Conservation (phyloP, 37 sponge, comb jelly and placozoan species). For the Mnemiopsis leidyi region DNA sequence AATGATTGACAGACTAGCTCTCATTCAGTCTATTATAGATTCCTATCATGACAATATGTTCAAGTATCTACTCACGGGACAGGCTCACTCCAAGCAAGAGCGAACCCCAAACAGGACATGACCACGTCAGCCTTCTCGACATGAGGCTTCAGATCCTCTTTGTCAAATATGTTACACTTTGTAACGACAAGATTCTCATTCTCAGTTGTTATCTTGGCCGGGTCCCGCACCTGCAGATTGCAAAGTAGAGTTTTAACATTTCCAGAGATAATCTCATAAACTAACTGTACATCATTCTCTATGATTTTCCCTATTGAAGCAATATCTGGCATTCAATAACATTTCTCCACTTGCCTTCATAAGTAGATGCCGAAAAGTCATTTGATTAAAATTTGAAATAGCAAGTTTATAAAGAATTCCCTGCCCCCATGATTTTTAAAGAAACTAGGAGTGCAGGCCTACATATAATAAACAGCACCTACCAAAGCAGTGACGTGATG, state of each 20-base stretch:
- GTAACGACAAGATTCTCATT: constrained; percentile 26
- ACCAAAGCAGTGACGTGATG: constrained; percentile 37
- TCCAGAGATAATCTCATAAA: too few relatives aligned
- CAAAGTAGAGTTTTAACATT: too few relatives aligned
- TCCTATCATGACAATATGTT: too few relatives aligned
- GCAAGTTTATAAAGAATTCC: too few relatives aligned
- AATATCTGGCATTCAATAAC: too few relatives aligned
- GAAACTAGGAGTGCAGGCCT: background rate
- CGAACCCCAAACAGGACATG: constrained; percentile 15
- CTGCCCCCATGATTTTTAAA: too few relatives aligned
- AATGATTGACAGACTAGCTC: background rate
- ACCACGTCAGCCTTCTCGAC: background rate
- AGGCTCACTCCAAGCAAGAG: constrained; percentile 23
- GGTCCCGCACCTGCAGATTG: constrained; percentile 14
- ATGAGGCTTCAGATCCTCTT: background rate
- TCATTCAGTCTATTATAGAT: too few relatives aligned
- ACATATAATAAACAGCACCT: background rate
- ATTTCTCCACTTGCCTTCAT: too few relatives aligned
- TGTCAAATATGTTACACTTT: constrained; percentile 48
- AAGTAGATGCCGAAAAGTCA: too few relatives aligned
- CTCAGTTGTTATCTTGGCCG: background rate
- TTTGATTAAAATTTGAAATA: too few relatives aligned
- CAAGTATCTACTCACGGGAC: constrained; percentile 42
- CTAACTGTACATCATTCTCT: too few relatives aligned
- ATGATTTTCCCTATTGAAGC: too few relatives aligned